phyloP scores from a whole-genome alignment of 2,113 vertebrate species.

The Peromyscus maniculatus region DNA sequence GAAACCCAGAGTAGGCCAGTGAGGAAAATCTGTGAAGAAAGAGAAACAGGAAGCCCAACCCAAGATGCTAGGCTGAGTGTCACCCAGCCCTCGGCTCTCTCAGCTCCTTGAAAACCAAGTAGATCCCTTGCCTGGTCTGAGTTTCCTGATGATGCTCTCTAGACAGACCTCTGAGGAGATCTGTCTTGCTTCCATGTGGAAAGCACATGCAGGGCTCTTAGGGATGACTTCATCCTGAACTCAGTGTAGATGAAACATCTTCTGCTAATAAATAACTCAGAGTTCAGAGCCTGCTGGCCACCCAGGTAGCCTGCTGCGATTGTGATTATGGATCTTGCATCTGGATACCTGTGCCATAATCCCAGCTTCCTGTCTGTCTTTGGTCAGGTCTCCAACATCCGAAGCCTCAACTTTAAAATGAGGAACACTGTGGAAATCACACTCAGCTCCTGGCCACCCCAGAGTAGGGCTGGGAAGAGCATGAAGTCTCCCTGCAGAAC shows the following conservation, averaged over 20 bases:
- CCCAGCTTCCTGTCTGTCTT: not conserved
- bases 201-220: not conserved
- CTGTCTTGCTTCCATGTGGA: not conserved
- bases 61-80: not conserved
- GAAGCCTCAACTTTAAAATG: constrained; percentile 14
- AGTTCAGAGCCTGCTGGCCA: not conserved
- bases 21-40: not conserved
- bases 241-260: not conserved
- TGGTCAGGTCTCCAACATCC: not conserved
- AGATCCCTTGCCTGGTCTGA: not conserved
- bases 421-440: not conserved
- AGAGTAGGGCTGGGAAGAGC: not conserved
- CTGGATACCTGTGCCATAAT: not conserved
- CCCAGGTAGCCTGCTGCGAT: not conserved
- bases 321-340: not conserved
- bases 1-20: not conserved
- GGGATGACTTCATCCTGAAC: not conserved
- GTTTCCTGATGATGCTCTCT: not conserved
- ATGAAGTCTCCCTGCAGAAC: not conserved
- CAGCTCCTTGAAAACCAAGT: not conserved
- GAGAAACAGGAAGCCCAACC: not conserved
- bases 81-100: not conserved
- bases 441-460: not conserved
- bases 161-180: not conserved
- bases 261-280: not conserved